Evolutionary conservation across 1,140 invertebrate genomes (phyloP).

Genomic region (Popillia japonica): DNA sequence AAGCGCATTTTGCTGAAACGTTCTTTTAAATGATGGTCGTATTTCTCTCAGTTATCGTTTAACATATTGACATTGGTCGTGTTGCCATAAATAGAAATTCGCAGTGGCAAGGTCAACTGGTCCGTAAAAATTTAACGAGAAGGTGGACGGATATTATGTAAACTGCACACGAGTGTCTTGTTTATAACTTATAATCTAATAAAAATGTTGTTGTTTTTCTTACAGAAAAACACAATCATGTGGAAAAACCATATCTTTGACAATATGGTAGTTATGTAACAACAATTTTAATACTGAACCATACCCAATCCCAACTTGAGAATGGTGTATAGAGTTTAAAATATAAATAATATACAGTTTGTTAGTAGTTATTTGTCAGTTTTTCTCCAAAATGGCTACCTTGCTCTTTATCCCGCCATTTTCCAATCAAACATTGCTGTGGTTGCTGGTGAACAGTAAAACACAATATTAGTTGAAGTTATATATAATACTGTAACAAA

Average conservation of each 20-base stretch:
- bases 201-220: not conserved
- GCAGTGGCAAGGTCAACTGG: conserved; percentile 14
- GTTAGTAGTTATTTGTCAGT: too few species aligned
- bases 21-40: not conserved
- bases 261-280: not conserved
- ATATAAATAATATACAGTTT: too few species aligned
- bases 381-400: too few species aligned
- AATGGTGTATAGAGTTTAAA: too few species aligned
- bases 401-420: too few species aligned
- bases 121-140: conserved; percentile 22
- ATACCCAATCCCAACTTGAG: too few species aligned
- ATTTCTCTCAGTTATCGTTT: not conserved
- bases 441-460: too few species aligned
- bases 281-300: not conserved
- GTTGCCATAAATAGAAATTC: conserved; percentile 18
- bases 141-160: conserved; percentile 1
- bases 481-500: too few species aligned
- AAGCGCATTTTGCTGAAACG: not conserved
- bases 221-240: not conserved
- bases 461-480: too few species aligned
- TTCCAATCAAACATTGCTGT: too few species aligned
- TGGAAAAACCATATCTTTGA: not conserved
- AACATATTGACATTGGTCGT: conserved; percentile 25
- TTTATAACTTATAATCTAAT: not conserved
- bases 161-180: conserved; percentile 2